Conservation (phyloP, 2,113 vertebrate genomes). For the Gavia stellata region DNA sequence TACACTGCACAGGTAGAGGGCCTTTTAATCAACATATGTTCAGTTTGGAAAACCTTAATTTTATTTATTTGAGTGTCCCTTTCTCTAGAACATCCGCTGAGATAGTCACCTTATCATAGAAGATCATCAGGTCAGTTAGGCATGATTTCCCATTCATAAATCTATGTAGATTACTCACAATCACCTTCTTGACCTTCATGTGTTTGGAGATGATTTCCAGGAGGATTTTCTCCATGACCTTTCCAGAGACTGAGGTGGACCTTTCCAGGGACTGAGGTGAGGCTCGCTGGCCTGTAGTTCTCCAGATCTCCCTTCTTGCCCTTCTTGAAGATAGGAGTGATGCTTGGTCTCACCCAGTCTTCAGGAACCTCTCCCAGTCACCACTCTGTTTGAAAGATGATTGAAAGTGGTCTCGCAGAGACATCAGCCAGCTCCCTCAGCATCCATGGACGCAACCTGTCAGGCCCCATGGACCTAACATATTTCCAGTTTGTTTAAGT, state of each 20-base stretch:
- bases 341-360: not conserved
- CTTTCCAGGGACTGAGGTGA: not conserved
- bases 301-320: not conserved
- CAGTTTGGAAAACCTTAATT: not conserved
- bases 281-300: not conserved
- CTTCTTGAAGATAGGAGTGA: not conserved
- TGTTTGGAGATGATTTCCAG: not conserved
- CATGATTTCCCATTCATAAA: not conserved
- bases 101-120: not conserved
- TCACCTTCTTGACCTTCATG: not conserved
- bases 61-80: not conserved
- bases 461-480: accelerated
- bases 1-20: not conserved
- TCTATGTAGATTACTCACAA: not conserved
- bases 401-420: accelerated
- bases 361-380: not conserved
- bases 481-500: not conserved
- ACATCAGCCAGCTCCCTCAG: not conserved
- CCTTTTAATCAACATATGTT: not conserved
- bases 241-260: too few species aligned
- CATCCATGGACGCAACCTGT: accelerated
- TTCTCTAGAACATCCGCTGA: not conserved
- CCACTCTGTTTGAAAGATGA: not conserved
- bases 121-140: not conserved
- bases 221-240: not conserved